Conservation (phyloP, 1,140 invertebrate genomes). For the Neotoxoptera formosana region DNA sequence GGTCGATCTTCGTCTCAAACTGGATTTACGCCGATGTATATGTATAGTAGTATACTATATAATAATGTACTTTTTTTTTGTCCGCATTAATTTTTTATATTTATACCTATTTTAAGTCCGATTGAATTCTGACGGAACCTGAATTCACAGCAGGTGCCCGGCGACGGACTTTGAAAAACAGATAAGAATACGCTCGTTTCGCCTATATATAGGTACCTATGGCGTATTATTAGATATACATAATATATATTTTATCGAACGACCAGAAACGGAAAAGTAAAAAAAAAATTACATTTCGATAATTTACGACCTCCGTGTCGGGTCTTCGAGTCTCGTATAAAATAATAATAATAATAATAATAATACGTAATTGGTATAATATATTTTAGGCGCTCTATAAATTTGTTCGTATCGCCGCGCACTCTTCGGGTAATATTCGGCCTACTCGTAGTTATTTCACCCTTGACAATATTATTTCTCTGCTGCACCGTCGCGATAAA, state of each 20-base stretch:
- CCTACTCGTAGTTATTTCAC: constrained; percentile 34
- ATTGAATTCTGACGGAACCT: constrained; percentile 21
- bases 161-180: not conserved
- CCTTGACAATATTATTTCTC: constrained; percentile 24
- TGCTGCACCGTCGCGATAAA: constrained; percentile 40
- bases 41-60: not conserved
- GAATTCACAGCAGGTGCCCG: not conserved
- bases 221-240: not conserved
- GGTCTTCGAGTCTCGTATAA: not conserved
- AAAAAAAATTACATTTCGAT: not conserved
- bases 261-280: not conserved
- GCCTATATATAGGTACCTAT: not conserved
- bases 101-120: not conserved
- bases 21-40: constrained; percentile 19
- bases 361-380: not conserved
- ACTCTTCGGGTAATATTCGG: constrained; percentile 23
- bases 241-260: constrained; percentile 19
- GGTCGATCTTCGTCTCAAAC: not conserved
- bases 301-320: constrained; percentile 30
- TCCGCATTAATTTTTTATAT: not conserved
- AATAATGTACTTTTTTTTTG: not conserved
- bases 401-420: constrained; percentile 17
- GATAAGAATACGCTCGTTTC: not conserved
- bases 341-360: no score
- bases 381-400: constrained; percentile 29